Conservation (phyloP, 1,140 invertebrate genomes). For the Danaus melanippus region DNA sequence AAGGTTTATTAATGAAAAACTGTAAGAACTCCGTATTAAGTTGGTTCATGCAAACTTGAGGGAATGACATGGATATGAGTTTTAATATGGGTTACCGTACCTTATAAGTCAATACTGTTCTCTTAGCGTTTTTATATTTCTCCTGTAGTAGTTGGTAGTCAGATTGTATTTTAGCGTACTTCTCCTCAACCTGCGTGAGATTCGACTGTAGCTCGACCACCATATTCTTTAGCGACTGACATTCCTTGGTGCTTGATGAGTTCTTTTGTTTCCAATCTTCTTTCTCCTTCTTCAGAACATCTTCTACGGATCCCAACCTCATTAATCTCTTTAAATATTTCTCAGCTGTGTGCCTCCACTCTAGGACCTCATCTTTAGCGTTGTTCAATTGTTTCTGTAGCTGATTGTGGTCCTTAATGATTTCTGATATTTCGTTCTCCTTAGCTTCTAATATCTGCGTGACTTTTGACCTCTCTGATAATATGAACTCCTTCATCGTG, state of each 20-base stretch:
- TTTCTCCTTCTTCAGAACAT: conserved; percentile 45
- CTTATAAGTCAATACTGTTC: conserved; percentile 73
- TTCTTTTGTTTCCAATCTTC: conserved; percentile 43
- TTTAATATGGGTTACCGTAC: conserved; percentile 24
- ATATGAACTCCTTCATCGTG: conserved; percentile 71
- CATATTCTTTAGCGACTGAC: conserved; percentile 39
- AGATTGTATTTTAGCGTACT: conserved; percentile 33
- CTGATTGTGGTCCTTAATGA: conserved; percentile 60
- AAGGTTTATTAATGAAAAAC: too few relatives aligned
- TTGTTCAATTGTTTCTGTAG: conserved; percentile 48
- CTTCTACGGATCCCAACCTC: conserved; percentile 39
- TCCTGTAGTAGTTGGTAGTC: conserved; percentile 62
- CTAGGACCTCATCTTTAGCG: conserved; percentile 36
- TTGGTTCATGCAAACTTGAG: too few relatives aligned
- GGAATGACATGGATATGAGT: too few relatives aligned
- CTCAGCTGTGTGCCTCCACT: conserved; percentile 51
- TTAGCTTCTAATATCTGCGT: conserved; percentile 67
- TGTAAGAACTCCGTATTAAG: too few relatives aligned
- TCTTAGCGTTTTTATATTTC: conserved; percentile 73
- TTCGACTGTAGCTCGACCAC: conserved; percentile 40
- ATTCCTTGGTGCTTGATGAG: conserved; percentile 40
- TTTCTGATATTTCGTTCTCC: conserved; percentile 56
- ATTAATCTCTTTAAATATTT: conserved; percentile 48
- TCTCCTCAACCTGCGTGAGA: conserved; percentile 38
- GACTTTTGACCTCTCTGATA: conserved; percentile 71